Base-by-base conservation (phyloP, 64 coral and sea anemone species). In the Porites australiensis region DNA sequence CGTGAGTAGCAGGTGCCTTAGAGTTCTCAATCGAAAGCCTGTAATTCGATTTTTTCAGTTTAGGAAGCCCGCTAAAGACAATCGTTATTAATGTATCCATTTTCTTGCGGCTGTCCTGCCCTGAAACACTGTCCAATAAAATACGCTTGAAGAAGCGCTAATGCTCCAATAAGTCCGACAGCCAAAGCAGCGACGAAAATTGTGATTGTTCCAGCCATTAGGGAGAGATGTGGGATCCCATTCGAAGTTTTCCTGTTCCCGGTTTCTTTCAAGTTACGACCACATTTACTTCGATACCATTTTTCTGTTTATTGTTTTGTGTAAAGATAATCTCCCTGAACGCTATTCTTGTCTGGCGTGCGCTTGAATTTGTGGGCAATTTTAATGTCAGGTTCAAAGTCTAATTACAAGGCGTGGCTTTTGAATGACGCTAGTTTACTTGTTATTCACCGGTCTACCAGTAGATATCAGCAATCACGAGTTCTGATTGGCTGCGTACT, bases 61-160 rank as follows among this genome's bases (percentile, higher is more conserved):
- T 57, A 1, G 12, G 54, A 57, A 57, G 12, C 4, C 16, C 1
- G 48, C 46, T 60, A 88, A 58, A 89, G 59, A 48, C 82, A 93
- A 7, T 87, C 91, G 62, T 77, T 93, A 58, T 77, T 89, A 5
- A 87, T 74, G 46, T 86, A 85, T 12, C 77, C 88, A 58, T 86
- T 95, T 63, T 95, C 94, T n/a, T 90, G 89, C 12, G 94, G 88
- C 66, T 95, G 94, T n/a, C 94, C 94, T 37, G 88, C 89, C 15
- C 63, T 69, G 44, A 95, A 95, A 83, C 94, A 95, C 59, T 91
- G 84, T 23, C 94, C 94, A 45, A 95, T 91, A 68, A 91, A 95
- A 66, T 95, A 95, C 1, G 94, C 88, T 88, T 95, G 94, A 70
- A 95, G 78, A 18, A 90, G 90, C 0, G 94, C 94, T 51, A 90